Conservation (phyloP, 1,140 invertebrate genomes). For the Aphelinus certus region DNA sequence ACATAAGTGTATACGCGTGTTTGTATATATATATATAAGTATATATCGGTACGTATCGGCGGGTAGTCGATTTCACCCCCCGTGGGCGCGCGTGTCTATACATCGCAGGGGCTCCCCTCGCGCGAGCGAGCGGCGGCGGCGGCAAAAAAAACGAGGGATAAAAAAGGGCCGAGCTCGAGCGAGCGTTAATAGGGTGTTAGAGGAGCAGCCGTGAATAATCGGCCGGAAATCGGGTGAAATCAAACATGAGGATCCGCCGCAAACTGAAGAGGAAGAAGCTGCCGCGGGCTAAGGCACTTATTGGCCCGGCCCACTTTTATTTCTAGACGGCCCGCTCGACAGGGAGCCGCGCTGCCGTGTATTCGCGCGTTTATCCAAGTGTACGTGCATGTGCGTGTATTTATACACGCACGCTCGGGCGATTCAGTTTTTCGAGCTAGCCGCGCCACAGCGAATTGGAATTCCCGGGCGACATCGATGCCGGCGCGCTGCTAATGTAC, state of each 20-base stretch:
- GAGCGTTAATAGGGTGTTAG: conserved; percentile 21
- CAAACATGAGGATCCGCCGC: conserved; percentile 18
- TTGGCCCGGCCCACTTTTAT: conserved; percentile 2
- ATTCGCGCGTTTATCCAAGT: no score
- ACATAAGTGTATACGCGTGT: no score
- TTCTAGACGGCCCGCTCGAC: background rate
- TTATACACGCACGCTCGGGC: background rate
- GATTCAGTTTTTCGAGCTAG: background rate
- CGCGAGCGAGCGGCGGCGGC: background rate
- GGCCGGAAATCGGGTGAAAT: conserved; percentile 31
- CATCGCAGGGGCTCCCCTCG: no score
- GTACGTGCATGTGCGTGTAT: no score
- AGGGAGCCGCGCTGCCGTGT: no score
- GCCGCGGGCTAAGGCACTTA: background rate
- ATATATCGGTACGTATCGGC: no score
- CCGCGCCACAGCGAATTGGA: conserved; percentile 28
- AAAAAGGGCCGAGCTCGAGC: conserved; percentile 2
- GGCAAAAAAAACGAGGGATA: conserved; percentile 6
- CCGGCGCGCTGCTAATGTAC: conserved; percentile 23
- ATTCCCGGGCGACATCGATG: conserved; percentile 54
- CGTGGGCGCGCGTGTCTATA: no score
- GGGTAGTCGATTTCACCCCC: no score
- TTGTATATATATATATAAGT: no score
- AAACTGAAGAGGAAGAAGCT: background rate
- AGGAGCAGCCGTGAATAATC: conserved; percentile 12